Base-by-base conservation (phyloP, 1,140 invertebrate genomes). In the Mycetomoellerius zeteki region DNA sequence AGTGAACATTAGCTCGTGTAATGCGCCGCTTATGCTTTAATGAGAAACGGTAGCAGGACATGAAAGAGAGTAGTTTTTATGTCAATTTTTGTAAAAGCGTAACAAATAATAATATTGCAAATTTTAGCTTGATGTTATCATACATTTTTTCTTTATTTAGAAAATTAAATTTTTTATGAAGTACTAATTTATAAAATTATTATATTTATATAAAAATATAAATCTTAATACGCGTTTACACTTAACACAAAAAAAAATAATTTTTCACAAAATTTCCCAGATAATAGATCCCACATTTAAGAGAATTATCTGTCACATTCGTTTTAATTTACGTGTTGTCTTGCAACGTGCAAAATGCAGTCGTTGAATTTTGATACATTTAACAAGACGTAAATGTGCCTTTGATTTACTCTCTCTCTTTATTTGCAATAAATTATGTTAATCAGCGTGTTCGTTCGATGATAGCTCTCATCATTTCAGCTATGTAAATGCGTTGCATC, bases 1-100 rank as follows among this genome's bases (percentile, higher is more conserved):
- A 10, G n/a, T 47, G 37, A 71, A 73, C 24, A 50, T 84, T 33
- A 75, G 27, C 37, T 14, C 43, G 69, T 50, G 43, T 62, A 60
- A 75, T 60, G n/a, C 67, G 67, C 37, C 67, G 69, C 33, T 84
- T 60, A 60, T 37, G 27, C n/a, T 75, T 75, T 75, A 84, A 84
- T 27, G 37, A 84, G n/a, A 16, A 43, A 47, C 54, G 52, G 67
- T 58, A 43, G 37, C 24, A 14, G 43, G 27, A n/a, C 43, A 14
- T n/a, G 14, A 73, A 12, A 19, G 27, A 67, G 19, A 21, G 14
- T 30, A 30, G 8, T 67, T 54, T 64, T 37, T 30, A 24, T 52
- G 47, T n/a, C 24, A 6, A 47, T 73, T 60, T 7, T 60, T 12
- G 16, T 47, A 60, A 73, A 10, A n/a, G 50, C 16, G 7, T 7